A percentile compares a stretch with the other conserved stretches of the same genome.
Conservation (phyloP, 1,140 invertebrate species). For the Sitophilus oryzae region DNA sequence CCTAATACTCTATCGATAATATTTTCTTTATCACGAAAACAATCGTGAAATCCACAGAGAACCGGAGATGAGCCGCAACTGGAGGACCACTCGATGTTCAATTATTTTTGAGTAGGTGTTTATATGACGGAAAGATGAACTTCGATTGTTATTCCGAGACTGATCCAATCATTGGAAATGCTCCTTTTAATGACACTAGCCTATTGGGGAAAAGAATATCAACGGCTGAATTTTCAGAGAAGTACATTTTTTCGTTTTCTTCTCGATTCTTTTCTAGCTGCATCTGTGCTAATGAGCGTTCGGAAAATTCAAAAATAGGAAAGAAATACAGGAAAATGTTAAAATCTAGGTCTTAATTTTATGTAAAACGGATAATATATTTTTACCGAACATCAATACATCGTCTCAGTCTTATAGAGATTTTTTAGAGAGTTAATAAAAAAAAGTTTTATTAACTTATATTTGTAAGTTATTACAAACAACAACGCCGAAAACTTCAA, state of each 20-base stretch:
- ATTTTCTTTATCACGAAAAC: no score
- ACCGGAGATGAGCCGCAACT: conserved; percentile 7
- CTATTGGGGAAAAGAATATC: neutral
- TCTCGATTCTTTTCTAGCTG: neutral
- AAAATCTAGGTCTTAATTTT: no score
- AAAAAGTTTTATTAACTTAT: no score
- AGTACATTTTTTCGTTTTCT: neutral
- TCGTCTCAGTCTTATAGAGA: no score
- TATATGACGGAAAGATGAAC: conserved; percentile 33
- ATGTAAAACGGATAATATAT: no score
- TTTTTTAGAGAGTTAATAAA: no score
- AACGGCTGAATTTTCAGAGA: neutral
- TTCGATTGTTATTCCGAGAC: conserved; percentile 33
- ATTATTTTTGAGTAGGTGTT: conserved; percentile 35
- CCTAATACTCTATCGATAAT: no score
- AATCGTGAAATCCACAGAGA: neutral
- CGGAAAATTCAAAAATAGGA: no score
- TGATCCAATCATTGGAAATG: conserved; percentile 34
- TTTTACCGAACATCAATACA: no score
- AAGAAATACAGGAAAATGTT: no score
- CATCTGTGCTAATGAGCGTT: neutral
- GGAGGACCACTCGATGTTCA: conserved; percentile 15
- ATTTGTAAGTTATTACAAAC: no score
- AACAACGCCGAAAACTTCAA: no score
- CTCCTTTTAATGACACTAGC: conserved; percentile 30